Percentiles rank a stretch among this genome's conserved stretches.
Conservation (phyloP, 2,113 vertebrate species). For the Antechinus flavipes region DNA sequence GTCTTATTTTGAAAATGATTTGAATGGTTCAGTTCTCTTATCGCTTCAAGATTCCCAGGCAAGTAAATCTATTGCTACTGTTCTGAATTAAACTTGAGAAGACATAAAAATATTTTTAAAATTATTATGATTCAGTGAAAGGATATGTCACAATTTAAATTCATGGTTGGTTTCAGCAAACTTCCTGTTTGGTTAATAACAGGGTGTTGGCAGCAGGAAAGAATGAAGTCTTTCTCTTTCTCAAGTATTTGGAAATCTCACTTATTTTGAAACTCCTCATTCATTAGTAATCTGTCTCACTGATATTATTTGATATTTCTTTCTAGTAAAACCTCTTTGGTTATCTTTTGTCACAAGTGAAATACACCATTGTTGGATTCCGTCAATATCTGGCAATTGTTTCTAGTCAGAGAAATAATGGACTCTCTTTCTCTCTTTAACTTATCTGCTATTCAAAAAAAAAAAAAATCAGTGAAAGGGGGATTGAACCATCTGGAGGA, state of each 20-base stretch:
- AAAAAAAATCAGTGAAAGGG: background rate
- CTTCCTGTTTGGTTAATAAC: slow-evolving; percentile 66
- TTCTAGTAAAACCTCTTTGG: slow-evolving; percentile 55
- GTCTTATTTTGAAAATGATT: slow-evolving; percentile 35
- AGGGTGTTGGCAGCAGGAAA: slow-evolving; percentile 67
- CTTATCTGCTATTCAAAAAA: background rate
- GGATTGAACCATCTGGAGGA: background rate
- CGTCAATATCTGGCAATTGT: slow-evolving; percentile 49
- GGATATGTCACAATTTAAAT: slow-evolving; percentile 69
- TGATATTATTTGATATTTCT: slow-evolving; percentile 57
- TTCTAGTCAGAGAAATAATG: slow-evolving; percentile 10
- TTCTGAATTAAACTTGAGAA: slow-evolving; percentile 34
- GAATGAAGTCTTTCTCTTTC: slow-evolving; percentile 64
- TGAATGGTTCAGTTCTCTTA: slow-evolving; percentile 11
- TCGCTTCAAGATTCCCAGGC: slow-evolving; percentile 45
- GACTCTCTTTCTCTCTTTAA: background rate
- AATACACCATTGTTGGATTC: slow-evolving; percentile 47
- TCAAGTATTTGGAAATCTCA: slow-evolving; percentile 60
- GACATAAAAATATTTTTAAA: slow-evolving; percentile 50
- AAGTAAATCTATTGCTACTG: slow-evolving; percentile 59
- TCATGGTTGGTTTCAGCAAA: slow-evolving; percentile 69
- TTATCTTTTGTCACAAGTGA: slow-evolving; percentile 56
- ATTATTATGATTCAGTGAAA: slow-evolving; percentile 59
- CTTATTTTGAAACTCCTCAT: slow-evolving; percentile 51
- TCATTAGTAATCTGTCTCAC: slow-evolving; percentile 50